These are phyloP conservation scores for Caenorhabditis remanei DNA, from an alignment of 1,140 invertebrate genomes.

Conservation along the genomic window DNA sequence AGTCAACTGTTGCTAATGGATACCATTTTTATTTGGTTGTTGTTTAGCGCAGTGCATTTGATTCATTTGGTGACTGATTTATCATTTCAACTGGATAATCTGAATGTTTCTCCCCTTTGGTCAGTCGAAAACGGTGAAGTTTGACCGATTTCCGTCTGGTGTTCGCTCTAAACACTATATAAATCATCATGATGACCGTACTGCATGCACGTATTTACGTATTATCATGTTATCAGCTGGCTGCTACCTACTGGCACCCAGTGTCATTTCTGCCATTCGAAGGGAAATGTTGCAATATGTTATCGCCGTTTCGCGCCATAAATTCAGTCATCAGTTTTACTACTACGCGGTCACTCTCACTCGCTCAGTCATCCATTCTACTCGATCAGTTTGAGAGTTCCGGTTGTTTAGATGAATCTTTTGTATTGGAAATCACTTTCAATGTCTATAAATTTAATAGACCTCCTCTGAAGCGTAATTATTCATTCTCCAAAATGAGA, in stretches of 20 bases:
- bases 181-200: not conserved
- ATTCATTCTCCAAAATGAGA: too few species aligned
- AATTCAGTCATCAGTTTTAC: conserved; percentile 7
- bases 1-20: conserved; percentile 42
- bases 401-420: not conserved
- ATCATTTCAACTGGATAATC: too few species aligned
- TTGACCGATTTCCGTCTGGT: conserved; percentile 4
- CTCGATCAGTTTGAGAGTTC: not conserved
- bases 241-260: not conserved
- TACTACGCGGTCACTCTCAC: conserved; percentile 6
- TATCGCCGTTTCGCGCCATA: not conserved
- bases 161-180: conserved; percentile 20
- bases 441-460: too few species aligned
- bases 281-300: conserved; percentile 27
- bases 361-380: not conserved
- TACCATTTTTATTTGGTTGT: not conserved
- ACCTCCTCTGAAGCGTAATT: too few species aligned
- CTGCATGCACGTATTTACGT: not conserved
- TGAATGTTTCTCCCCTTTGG: not conserved
- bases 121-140: not conserved
- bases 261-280: not conserved
- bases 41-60: too few species aligned
- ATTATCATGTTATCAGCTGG: conserved; percentile 1
- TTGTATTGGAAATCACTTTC: too few species aligned
- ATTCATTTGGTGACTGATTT: too few species aligned